A percentile compares a stretch with the other conserved stretches of the same genome.
These are phyloP conservation scores for Anoura caudifer DNA, from an alignment of 2,113 vertebrate genomes.

Conservation along the genomic window DNA sequence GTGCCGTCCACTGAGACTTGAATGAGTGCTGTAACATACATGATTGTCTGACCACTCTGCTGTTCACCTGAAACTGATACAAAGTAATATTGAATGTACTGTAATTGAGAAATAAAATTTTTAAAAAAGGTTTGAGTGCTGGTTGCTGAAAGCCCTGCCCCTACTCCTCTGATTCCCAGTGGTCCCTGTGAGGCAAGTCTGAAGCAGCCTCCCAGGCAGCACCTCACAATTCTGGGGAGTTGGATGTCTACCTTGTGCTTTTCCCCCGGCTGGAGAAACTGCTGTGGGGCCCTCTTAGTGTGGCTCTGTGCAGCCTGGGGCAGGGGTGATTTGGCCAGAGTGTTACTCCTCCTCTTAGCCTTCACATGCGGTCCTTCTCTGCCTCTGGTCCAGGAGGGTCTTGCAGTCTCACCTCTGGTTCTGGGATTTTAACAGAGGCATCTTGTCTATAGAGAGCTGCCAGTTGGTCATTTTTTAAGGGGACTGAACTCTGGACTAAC, in stretches of 20 bases:
- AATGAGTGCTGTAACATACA: background rate
- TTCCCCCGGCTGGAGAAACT: background rate
- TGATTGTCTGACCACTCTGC: background rate
- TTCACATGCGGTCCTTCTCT: background rate
- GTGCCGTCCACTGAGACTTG: background rate
- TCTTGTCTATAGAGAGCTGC: background rate
- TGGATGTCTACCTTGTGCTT: background rate
- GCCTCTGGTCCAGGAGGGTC: background rate
- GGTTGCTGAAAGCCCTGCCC: background rate
- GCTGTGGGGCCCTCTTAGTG: background rate
- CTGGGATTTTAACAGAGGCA: background rate
- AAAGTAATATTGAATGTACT: background rate
- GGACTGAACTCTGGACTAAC: background rate
- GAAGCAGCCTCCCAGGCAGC: background rate
- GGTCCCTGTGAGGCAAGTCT: background rate
- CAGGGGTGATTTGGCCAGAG: background rate
- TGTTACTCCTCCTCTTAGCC: background rate
- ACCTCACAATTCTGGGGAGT: too few relatives aligned
- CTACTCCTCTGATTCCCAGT: background rate
- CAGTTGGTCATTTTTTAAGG: background rate
- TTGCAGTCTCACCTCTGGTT: background rate
- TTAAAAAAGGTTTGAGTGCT: background rate
- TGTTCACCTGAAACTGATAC: background rate
- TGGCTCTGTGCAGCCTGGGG: background rate
- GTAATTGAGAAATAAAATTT: background rate